These are phyloP conservation scores for Iguana delicatissima DNA, from an alignment of 2,797 vertebrate genomes.

Conservation along the genomic window DNA sequence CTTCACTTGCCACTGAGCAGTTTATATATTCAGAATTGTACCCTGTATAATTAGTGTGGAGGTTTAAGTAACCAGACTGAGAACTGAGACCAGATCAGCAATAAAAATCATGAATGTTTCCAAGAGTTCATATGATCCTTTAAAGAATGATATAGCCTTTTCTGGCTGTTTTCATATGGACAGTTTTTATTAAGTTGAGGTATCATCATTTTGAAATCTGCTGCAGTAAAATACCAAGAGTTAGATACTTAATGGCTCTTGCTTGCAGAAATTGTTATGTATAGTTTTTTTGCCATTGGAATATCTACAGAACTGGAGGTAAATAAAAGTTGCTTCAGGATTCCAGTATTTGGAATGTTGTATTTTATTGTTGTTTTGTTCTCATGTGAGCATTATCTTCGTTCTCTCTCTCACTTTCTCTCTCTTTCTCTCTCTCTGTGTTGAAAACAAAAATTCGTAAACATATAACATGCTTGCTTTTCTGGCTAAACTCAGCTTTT, in stretches of 20 bases:
- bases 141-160: neutral
- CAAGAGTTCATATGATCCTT: no score
- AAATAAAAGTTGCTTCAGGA: neutral
- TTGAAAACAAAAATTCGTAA: no score
- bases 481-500: conserved; percentile 21
- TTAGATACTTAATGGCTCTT: neutral
- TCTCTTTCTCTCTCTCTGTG: no score
- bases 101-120: no score
- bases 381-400: no score
- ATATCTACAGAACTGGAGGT: neutral
- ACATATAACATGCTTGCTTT: neutral
- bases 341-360: conserved; percentile 24
- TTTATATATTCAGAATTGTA: no score
- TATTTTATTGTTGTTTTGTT: neutral
- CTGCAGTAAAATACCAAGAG: neutral
- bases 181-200: neutral
- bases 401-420: no score
- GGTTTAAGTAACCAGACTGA: neutral
- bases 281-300: neutral
- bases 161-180: neutral
- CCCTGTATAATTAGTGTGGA: no score
- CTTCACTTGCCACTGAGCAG: no score
- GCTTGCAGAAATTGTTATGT: conserved; percentile 1
- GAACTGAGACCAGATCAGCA: neutral
- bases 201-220: neutral